Percentiles rank a stretch among this genome's conserved stretches.
Evolutionary conservation across 2,888 invertebrate genomes (phyloP).

Genomic region (Lycocerus yunnanus): DNA sequence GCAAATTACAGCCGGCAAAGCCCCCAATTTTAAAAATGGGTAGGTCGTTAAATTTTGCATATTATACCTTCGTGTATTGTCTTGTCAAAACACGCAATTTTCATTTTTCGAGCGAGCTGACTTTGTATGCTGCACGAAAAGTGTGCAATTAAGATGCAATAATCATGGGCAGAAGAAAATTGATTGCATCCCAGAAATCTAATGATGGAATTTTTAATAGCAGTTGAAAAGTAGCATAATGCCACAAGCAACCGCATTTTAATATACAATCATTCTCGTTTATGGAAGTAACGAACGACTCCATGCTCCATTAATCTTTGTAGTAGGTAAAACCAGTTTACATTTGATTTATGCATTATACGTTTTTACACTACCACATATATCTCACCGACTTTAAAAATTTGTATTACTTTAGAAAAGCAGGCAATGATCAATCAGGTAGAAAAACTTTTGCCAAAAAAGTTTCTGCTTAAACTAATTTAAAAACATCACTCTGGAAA

Average conservation of each 20-base stretch:
- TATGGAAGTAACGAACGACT: constrained; percentile 17
- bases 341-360: constrained; percentile 18
- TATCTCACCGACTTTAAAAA: constrained; percentile 14
- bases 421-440: background rate
- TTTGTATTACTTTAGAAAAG: constrained; percentile 4
- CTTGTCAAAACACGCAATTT: background rate
- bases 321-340: constrained; percentile 20
- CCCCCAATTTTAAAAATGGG: background rate
- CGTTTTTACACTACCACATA: constrained; percentile 13
- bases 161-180: background rate
- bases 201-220: background rate
- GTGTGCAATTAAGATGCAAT: background rate
- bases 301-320: constrained; percentile 20
- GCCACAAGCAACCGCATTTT: constrained; percentile 3
- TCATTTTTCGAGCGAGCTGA: background rate
- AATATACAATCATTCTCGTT: constrained; percentile 18
- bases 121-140: background rate
- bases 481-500: background rate
- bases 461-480: background rate
- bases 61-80: background rate
- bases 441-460: background rate
- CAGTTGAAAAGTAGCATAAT: background rate
- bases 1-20: background rate
- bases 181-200: background rate
- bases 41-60: background rate